Evolutionary conservation across 1,140 invertebrate genomes (phyloP).

Genomic region (Diorhabda elongata): DNA sequence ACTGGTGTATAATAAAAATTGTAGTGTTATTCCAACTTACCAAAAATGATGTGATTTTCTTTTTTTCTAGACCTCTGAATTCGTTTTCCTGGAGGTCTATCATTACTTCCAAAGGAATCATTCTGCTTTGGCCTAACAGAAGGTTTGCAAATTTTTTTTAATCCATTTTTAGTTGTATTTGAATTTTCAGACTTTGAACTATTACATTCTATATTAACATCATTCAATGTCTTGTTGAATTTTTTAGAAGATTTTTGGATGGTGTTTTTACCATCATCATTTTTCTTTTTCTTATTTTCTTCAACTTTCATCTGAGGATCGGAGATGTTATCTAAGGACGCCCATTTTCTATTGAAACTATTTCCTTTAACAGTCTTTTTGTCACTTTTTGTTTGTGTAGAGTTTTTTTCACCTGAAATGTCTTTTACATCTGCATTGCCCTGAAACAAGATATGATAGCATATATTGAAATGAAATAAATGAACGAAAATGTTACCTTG

Average conservation of each 20-base stretch:
- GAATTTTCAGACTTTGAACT: conserved; percentile 37
- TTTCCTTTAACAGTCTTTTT: conserved; percentile 36
- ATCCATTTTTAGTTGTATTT: conserved; percentile 35
- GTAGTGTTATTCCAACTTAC: conserved; percentile 28
- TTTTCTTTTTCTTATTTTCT: conserved; percentile 43
- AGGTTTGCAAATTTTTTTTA: conserved; percentile 38
- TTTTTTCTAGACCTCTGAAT: conserved; percentile 39
- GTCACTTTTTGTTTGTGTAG: conserved; percentile 29
- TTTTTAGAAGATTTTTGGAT: conserved; percentile 50
- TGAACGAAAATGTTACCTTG: background rate
- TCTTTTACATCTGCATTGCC: conserved; percentile 31
- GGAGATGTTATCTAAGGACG: conserved; percentile 54
- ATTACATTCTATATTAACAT: conserved; percentile 35
- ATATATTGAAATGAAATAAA: background rate
- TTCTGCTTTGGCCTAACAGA: conserved; percentile 29
- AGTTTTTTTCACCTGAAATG: conserved; percentile 34
- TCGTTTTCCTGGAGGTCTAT: conserved; percentile 40
- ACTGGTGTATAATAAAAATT: background rate
- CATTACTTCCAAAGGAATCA: conserved; percentile 32
- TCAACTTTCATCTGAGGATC: conserved; percentile 43
- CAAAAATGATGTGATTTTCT: conserved; percentile 38
- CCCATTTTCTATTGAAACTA: conserved; percentile 55
- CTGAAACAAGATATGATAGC: background rate
- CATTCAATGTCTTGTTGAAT: conserved; percentile 41
- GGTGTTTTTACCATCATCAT: conserved; percentile 49